These are phyloP conservation scores for Podotricha telesiphe DNA, from an alignment of 2,888 invertebrate genomes.

Conservation along the genomic window DNA sequence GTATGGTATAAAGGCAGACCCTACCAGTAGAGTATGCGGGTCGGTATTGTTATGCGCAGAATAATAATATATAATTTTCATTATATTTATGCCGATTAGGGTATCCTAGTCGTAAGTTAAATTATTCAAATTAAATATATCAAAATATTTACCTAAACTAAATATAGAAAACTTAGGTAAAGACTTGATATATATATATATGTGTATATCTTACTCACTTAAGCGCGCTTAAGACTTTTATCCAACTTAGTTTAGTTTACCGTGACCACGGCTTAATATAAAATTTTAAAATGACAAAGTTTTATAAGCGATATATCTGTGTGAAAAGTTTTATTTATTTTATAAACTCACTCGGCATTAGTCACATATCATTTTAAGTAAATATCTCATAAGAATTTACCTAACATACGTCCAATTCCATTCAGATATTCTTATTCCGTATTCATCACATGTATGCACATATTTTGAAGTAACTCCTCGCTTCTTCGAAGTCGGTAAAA, in stretches of 20 bases:
- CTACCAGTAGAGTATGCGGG: constrained; percentile 59
- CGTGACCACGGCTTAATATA: too few relatives aligned
- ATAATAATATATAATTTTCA: constrained; percentile 43
- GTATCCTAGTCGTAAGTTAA: constrained; percentile 7
- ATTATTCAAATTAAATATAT: background rate
- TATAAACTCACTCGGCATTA: too few relatives aligned
- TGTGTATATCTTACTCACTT: too few relatives aligned
- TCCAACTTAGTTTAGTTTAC: too few relatives aligned
- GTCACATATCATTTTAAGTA: background rate
- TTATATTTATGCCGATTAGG: constrained; percentile 35
- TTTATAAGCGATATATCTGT: too few relatives aligned
- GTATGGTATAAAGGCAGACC: constrained; percentile 59
- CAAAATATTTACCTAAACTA: background rate
- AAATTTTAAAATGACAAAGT: too few relatives aligned
- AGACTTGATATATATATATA: too few relatives aligned
- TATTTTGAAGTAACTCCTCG: constrained; percentile 16
- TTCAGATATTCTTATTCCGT: background rate
- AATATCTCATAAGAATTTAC: background rate
- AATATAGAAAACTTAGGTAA: background rate
- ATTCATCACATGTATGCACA: constrained; percentile 19
- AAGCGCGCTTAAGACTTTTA: too few relatives aligned
- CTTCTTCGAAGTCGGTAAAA: constrained; percentile 32
- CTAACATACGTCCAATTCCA: background rate
- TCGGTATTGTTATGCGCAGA: constrained; percentile 55
- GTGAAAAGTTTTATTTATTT: too few relatives aligned